Conservation (phyloP, 2,113 vertebrate genomes). For the Trogon melanurus region DNA sequence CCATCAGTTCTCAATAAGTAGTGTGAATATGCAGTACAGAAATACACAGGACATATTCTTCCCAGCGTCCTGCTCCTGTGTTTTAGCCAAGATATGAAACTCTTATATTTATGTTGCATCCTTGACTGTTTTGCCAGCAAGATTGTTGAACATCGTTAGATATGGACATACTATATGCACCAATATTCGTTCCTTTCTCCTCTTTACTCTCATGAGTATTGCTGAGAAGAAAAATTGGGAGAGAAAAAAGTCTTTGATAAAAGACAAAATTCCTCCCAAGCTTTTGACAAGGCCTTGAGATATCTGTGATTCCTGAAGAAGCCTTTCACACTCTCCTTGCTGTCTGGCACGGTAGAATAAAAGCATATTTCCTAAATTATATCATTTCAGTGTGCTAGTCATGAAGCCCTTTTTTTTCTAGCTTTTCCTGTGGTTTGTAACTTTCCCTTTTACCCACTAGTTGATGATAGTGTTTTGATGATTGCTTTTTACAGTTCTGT, state of each 20-base stretch:
- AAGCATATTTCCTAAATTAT: neutral
- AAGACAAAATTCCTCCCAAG: neutral
- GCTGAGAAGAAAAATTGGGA: neutral
- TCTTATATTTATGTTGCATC: neutral
- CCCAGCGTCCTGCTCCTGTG: neutral
- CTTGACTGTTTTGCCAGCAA: neutral
- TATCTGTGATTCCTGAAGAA: neutral
- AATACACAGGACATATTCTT: neutral
- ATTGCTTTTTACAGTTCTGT: neutral
- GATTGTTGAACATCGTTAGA: neutral
- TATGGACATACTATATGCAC: neutral
- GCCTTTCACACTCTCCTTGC: neutral
- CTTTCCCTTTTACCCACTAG: neutral
- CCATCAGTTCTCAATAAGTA: fast-evolving
- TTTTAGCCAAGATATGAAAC: neutral
- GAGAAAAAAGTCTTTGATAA: neutral
- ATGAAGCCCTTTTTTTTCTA: neutral
- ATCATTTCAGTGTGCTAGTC: neutral
- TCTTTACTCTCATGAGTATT: neutral
- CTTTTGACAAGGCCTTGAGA: neutral
- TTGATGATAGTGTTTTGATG: neutral
- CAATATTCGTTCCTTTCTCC: neutral
- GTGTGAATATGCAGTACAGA: neutral
- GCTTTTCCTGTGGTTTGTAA: neutral
- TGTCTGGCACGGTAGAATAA: neutral